Base-by-base conservation (phyloP, 2,888 invertebrate species). In the Microchrysa polita region DNA sequence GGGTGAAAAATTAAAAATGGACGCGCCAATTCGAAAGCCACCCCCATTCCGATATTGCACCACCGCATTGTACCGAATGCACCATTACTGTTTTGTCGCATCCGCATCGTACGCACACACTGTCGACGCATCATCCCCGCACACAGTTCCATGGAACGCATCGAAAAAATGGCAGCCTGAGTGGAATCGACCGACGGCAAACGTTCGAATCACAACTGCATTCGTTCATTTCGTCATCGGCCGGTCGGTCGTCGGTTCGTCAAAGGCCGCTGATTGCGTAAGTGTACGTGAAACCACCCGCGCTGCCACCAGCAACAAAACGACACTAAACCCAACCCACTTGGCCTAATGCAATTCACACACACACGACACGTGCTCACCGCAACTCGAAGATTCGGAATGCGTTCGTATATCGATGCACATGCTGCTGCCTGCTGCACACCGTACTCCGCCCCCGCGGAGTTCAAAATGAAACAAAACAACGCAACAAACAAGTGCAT, bases 321-420 rank as follows among this genome's bases (percentile, higher is more conserved):
- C n/a, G 16, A 16, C 67, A 14, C n/a, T n/a, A 69, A 40, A 69
- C 69, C 69, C 69, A 69, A 20, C 69, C 69, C 69, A 69, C 69
- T 57, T 40, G 69, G 9, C 10, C 20, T 65, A 65, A 65, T 69
- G 69, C 69, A 57, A 69, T 69, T 65, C 65, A 65, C 60, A 60
- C 55, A 57, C 69, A 65, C 65, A 69, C 69, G 16, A 55, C 69
- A 69, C 69, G 69, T 69, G 69, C 55, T 55, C 55, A 20, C 42
- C 40, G 53, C 34, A 55, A 7, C 55, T 40, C 14, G 55, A 57
- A 55, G 67, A n/a, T n/a, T 34, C 14, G 20, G 12, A n/a, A 69
- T 69, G 69, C 69, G 67, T 67, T 55, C 23, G 52, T 16, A 55
- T 16, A n/a, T 5, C 69, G 55, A 55, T 69, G 69, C 69, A 69